Percentiles rank a stretch among this genome's conserved stretches.
Evolutionary conservation across 2,888 invertebrate genomes (phyloP).

Genomic region (Rhingia campestris): DNA sequence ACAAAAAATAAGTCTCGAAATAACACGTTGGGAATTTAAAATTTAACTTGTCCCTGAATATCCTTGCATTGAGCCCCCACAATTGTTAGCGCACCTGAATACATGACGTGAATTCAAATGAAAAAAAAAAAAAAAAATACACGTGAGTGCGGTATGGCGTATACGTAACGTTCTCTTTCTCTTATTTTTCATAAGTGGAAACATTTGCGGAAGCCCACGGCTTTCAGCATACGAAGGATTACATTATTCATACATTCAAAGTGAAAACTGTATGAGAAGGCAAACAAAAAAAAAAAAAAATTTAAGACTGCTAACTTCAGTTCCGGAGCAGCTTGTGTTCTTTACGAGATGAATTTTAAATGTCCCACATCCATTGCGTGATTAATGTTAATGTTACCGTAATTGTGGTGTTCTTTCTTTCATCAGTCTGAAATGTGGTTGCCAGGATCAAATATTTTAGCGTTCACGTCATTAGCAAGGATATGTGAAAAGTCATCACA

Average conservation of each 20-base stretch:
- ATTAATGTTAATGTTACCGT: conserved; percentile 52
- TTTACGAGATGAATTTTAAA: conserved; percentile 46
- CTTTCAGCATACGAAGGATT: conserved; percentile 30
- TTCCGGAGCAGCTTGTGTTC: background rate
- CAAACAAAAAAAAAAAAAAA: background rate
- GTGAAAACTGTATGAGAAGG: background rate
- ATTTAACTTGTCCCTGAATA: conserved; percentile 56
- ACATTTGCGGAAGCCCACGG: conserved; percentile 40
- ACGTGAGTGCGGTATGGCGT: conserved; percentile 21
- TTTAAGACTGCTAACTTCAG: conserved; percentile 10
- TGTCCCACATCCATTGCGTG: conserved; percentile 27
- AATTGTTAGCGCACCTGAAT: conserved; percentile 35
- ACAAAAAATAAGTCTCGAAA: conserved; percentile 18
- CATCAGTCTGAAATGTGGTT: background rate
- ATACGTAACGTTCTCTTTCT: conserved; percentile 31
- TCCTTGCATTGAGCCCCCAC: conserved; percentile 20
- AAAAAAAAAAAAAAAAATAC: conserved; percentile 12
- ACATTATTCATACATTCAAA: conserved; percentile 50
- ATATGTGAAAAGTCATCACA: no score
- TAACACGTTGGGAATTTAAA: conserved; percentile 61
- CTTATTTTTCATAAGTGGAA: conserved; percentile 24
- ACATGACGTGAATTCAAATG: conserved; percentile 62
- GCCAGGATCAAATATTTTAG: no score
- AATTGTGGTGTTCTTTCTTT: background rate
- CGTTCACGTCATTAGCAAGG: no score